Evolutionary conservation across 2,888 invertebrate genomes (phyloP), one percentile per base, ranked within the genome.

Genomic region (Abrostola triplasia): DNA sequence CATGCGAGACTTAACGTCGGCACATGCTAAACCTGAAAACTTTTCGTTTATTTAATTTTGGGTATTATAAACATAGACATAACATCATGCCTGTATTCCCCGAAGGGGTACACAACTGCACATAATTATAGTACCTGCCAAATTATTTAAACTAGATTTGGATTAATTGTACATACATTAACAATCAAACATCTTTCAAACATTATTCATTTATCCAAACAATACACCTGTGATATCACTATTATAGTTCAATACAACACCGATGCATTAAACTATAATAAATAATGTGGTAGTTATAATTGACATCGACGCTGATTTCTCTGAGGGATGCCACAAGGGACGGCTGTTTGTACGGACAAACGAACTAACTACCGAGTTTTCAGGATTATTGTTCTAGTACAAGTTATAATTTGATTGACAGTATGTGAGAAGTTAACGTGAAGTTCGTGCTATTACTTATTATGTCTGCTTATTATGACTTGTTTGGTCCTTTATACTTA

Each of bases 351-450:
- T 55, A 37, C 47, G n/a, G 49, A 74, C 24, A 1, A 24, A 24
- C 24, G 4, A 4, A 24, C 63, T 67, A 58, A 53, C 58, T 60
- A 56, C 7, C 42, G 57, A 47, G 58, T 63, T 67, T 36, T 9
- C 24, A 50, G 50, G 12, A 47, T 73, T 76, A 73, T 76, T 76
- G 66, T 56, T 60, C 51, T 59, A 41, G 51, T 48, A 35, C 13
- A 57, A 67, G 47, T 76, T 77, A 63, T 76, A 76, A 79, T 64
- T 65, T 56, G 67, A 79, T 76, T 54, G 50, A 47, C 60, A 49
- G 54, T 51, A 50, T 56, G 51, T 56, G 53, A 36, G 52, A 44
- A 44, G 44, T 38, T 36, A 13, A 42, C 44, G 7, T 35, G 0
- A 56, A 72, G 52, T 60, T 59, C 13, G 38, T 8, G 36, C 11